Base-by-base conservation (phyloP, 2,888 invertebrate species). In the Octonoba sinensis region DNA sequence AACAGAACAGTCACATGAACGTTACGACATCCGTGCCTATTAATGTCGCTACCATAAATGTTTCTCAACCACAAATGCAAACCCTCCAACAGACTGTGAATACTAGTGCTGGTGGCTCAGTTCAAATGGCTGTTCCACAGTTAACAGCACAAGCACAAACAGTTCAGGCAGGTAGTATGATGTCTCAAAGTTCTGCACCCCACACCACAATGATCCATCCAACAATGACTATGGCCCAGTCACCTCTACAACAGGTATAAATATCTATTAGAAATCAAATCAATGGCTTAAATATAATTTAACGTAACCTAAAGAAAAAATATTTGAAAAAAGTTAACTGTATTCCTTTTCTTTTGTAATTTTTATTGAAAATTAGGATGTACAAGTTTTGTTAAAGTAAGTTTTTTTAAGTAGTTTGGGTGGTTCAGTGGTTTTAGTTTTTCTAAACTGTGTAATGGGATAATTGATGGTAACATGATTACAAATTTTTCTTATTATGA, bases 191-290 rank as follows among this genome's bases (percentile, higher is more conserved):
- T 24, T 82, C 81, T 16, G 70, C 57, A 12, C 65, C 74, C 44
- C 69, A 75, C 24, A 70, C 69, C 15, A 82, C 75, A 0, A 82
- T 82, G 81, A 69, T 81, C 36, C 81, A 82, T 60, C 81, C 81
- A 13, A 75, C 75, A 13, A 82, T 82, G 81, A 75, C 70, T 3
- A 82, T 82, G 81, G 64, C 81, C 16, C 81, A 82, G 46, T 74
- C 81, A 49, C 74, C 81, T n/a, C 27, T 82, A 16, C 81, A 74
- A 18, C 81, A 82, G 44, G 81, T 82, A 51, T 49, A 36, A 36
- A 11, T 36, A 36, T 36, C 6, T 27, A 2, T 27, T 27, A 8
- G 36, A 36, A 36, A 36, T 36, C 8, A 8, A 36, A 36, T 36
- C 8, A 11, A 36, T 36, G 11, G 6, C 36, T 36, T 6, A 6